Evolutionary conservation across 2,113 vertebrate genomes (phyloP).

Genomic region (Serinus canaria): DNA sequence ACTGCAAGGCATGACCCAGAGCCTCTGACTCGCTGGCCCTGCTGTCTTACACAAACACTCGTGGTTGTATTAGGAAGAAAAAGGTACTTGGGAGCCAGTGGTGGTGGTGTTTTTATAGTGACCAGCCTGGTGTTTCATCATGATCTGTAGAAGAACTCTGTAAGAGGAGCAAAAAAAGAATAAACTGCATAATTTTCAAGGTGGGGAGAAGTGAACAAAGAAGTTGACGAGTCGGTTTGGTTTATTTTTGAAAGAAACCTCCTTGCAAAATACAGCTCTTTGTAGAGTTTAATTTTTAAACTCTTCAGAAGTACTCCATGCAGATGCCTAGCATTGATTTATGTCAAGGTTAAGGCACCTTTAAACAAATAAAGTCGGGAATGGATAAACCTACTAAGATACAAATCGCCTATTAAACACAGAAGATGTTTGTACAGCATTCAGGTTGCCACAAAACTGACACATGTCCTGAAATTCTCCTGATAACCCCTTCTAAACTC

Average conservation of each 20-base stretch:
- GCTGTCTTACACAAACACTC: not conserved
- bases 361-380: constrained; percentile 70
- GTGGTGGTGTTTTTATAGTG: not conserved
- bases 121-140: not conserved
- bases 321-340: constrained; percentile 27
- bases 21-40: not conserved
- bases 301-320: not conserved
- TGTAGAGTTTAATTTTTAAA: constrained; percentile 12
- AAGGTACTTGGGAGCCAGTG: not conserved
- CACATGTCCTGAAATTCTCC: constrained; percentile 62
- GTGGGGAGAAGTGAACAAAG: not conserved
- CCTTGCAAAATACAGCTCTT: not conserved
- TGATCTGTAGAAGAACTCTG: not conserved
- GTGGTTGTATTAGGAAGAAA: constrained; percentile 7
- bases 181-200: not conserved
- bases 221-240: not conserved
- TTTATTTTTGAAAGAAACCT: not conserved
- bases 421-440: constrained; percentile 64
- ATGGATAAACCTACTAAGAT: constrained; percentile 62
- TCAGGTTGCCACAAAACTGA: constrained; percentile 63
- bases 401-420: constrained; percentile 62
- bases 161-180: not conserved
- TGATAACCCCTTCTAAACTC: constrained; percentile 42
- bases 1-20: not conserved
- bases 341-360: constrained; percentile 69